Conservation (phyloP, 2,888 invertebrate species). For the Sceliomorpha sp. region DNA sequence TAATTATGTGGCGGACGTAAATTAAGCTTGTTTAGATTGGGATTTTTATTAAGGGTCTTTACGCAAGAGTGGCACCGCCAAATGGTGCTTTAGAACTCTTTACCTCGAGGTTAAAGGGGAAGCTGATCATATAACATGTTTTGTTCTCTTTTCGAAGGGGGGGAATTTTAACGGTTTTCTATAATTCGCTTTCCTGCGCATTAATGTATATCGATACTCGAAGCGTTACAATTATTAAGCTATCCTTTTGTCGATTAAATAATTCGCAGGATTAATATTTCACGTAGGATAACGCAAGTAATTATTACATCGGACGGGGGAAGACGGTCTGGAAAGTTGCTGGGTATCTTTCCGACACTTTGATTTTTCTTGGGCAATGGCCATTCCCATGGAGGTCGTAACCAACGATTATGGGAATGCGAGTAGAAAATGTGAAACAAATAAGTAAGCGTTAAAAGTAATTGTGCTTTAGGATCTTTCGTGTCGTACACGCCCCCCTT, state of each 20-base stretch:
- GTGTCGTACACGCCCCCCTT: neutral
- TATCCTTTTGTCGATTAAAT: no score
- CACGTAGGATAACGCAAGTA: no score
- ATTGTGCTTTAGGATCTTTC: constrained; percentile 71
- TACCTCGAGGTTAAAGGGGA: constrained; percentile 46
- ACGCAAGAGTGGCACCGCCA: constrained; percentile 71
- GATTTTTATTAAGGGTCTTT: constrained; percentile 80
- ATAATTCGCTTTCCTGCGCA: no score
- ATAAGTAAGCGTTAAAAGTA: constrained; percentile 76
- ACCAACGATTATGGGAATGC: constrained; percentile 68
- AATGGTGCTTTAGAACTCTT: constrained; percentile 71
- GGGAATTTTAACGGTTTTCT: constrained; percentile 5
- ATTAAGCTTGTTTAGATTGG: constrained; percentile 81
- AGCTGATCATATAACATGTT: constrained; percentile 30
- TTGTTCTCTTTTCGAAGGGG: constrained; percentile 22
- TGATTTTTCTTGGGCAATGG: constrained; percentile 45
- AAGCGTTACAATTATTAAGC: no score
- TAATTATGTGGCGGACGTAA: constrained; percentile 81
- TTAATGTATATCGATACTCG: no score
- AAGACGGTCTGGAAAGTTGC: no score
- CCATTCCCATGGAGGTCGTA: constrained; percentile 70
- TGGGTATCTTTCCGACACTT: constrained; percentile 27
- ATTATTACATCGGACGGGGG: no score
- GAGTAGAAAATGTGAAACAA: constrained; percentile 60
- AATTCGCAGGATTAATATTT: no score